Conservation (phyloP, 2,888 invertebrate species). For the Athalia cordata region DNA sequence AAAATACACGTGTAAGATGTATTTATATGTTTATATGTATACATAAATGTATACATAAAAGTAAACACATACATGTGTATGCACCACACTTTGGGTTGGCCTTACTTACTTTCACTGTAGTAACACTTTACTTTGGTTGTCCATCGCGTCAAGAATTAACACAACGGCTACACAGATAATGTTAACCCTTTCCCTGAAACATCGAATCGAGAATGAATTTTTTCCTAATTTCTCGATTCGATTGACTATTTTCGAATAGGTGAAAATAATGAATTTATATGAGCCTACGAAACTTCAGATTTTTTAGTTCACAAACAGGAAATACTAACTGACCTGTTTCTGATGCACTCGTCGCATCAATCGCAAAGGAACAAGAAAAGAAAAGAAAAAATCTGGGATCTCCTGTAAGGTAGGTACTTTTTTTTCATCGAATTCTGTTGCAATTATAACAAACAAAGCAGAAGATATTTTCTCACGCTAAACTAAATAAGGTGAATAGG, state of each 20-base stretch:
- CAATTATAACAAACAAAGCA: too few relatives aligned
- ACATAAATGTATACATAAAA: not conserved
- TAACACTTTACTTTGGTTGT: slow-evolving; percentile 7
- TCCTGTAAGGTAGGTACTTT: too few relatives aligned
- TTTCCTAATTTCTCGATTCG: not conserved
- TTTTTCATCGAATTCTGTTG: too few relatives aligned
- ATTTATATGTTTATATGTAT: not conserved
- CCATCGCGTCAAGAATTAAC: slow-evolving; percentile 1
- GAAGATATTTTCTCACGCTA: too few relatives aligned
- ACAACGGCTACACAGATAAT: too few relatives aligned
- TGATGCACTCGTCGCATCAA: not conserved
- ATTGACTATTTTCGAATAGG: not conserved
- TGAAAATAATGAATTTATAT: not conserved
- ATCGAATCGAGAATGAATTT: too few relatives aligned
- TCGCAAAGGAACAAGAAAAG: not conserved
- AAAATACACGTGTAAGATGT: too few relatives aligned
- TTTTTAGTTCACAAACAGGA: not conserved
- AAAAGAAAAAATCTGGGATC: not conserved
- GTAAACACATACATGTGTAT: slow-evolving; percentile 6
- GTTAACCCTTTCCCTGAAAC: not conserved
- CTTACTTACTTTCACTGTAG: slow-evolving; percentile 66
- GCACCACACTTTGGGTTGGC: slow-evolving; percentile 60
- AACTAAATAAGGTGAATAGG: too few relatives aligned
- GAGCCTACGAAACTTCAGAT: too few relatives aligned
- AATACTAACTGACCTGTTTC: not conserved